Evolutionary conservation across 2,797 vertebrate genomes (phyloP), one percentile per base, ranked within the genome.

Genomic region (Parauchenoglanis ngamensis): DNA sequence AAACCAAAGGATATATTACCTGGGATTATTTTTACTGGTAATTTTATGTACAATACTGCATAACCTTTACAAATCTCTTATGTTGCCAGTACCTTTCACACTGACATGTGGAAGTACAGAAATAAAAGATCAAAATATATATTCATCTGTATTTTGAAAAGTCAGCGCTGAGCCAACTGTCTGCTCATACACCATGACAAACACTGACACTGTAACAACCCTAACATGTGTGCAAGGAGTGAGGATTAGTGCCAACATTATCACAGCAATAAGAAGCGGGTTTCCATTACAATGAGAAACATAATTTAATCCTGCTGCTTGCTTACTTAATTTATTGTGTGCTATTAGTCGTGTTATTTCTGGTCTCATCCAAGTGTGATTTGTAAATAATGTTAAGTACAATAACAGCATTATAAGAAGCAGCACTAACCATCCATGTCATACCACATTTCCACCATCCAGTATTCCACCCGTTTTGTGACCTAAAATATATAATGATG

Each of bases 391-490:
- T 49, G 25, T 28, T 19, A n/a, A n/a, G 25, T 46, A 65, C 63
- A 0, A 77, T 5, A 28, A 23, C n/a, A 52, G 6, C 1, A 70
- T 57, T 35, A 80, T 81, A 87, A 88, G 84, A 49, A 90, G 92
- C 92, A 95, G 23, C 4, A 31, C 49, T 52, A 25, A 90, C 92
- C 93, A 56, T 93, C 95, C 94, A 92, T 92, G 88, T 93, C 93
- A 95, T 93, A 96, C 95, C 95, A 92, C 94, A 96, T 92, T 93
- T 52, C 72, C 93, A 87, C 72, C 70, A 84, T 88, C 40, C 70
- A 56, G 57, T 25, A 63, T 40, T 40, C 35, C 35, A 40, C 15
- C 19, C 0, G 61, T 86, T 89, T 56, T 12, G n/a, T 61, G 12
- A 77, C 11, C 54, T 65, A 52, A 35, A 52, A 67, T 35, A 11